Percentiles rank a stretch among this genome's conserved stretches.
phyloP scores from a whole-genome alignment of 2,113 vertebrate species.

The Pholis gunnellus region DNA sequence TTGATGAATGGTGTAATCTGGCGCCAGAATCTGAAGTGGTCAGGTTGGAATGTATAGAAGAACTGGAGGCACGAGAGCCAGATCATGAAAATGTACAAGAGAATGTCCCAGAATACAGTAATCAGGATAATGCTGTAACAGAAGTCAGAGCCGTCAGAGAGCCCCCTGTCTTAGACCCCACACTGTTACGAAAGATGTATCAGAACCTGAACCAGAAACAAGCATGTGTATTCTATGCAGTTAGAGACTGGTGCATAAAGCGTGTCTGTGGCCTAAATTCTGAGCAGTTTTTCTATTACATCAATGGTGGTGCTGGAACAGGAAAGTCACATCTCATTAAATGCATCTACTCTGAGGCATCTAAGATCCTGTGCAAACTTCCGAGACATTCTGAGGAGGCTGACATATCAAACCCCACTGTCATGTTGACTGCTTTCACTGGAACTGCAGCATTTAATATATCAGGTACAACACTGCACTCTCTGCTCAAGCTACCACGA shows the following conservation, averaged over 20 bases:
- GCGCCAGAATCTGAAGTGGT: neutral
- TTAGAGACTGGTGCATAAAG: no score
- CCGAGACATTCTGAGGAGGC: neutral
- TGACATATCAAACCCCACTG: conserved; percentile 21
- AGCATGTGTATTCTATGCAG: neutral
- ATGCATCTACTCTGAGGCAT: conserved; percentile 9
- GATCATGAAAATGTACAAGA: neutral
- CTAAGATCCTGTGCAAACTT: conserved; percentile 11
- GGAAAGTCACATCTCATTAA: no score
- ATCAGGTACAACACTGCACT: conserved; percentile 21
- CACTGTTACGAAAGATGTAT: neutral
- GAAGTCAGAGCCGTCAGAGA: neutral
- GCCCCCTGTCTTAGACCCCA: neutral
- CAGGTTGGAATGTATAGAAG: neutral
- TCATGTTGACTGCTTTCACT: conserved; percentile 28
- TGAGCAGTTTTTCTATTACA: no score
- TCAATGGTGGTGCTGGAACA: no score
- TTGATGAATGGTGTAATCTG: no score
- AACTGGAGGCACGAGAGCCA: neutral
- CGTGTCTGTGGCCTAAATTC: no score
- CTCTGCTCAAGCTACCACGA: conserved; percentile 20
- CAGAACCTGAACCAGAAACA: neutral
- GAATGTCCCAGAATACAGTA: neutral
- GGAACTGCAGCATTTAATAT: conserved; percentile 39
- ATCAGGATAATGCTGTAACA: neutral